Evolutionary conservation across 2,797 vertebrate species (phyloP).

Genomic region (Rhadinocentrus ornatus): DNA sequence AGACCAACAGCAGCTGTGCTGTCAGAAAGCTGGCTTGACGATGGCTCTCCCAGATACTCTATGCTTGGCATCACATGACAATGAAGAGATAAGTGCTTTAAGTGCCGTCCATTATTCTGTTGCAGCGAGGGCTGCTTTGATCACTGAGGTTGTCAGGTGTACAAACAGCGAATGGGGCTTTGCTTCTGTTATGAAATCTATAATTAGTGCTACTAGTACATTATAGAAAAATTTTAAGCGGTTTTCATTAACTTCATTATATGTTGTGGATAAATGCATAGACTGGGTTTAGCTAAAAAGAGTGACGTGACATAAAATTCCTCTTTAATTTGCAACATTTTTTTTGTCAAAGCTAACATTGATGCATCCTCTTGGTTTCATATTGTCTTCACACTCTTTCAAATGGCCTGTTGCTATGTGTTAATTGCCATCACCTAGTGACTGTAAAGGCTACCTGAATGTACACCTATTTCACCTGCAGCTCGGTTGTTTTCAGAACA

Average conservation of each 20-base stretch:
- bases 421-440: conserved; percentile 30
- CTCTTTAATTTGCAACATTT: conserved; percentile 21
- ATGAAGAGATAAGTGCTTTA: conserved; percentile 64
- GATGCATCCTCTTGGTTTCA: neutral
- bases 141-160: conserved; percentile 45
- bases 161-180: conserved; percentile 39
- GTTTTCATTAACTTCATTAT: conserved; percentile 21
- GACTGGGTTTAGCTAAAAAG: conserved; percentile 8
- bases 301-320: conserved; percentile 13
- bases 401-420: conserved; percentile 37
- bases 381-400: conserved; percentile 1
- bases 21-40: conserved; percentile 50
- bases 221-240: conserved; percentile 15
- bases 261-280: conserved; percentile 9
- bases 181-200: conserved; percentile 27
- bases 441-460: conserved; percentile 26
- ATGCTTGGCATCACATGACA: conserved; percentile 66
- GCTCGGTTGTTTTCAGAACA: conserved; percentile 25
- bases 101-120: conserved; percentile 63
- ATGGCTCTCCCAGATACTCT: conserved; percentile 53
- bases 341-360: conserved; percentile 15
- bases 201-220: conserved; percentile 26
- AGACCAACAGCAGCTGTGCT: conserved; percentile 54
- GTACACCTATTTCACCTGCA: conserved; percentile 35
- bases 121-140: conserved; percentile 54